These are phyloP conservation scores for Gallinago jamesoni DNA, from an alignment of 2,113 vertebrate species.

Conservation along the genomic window DNA sequence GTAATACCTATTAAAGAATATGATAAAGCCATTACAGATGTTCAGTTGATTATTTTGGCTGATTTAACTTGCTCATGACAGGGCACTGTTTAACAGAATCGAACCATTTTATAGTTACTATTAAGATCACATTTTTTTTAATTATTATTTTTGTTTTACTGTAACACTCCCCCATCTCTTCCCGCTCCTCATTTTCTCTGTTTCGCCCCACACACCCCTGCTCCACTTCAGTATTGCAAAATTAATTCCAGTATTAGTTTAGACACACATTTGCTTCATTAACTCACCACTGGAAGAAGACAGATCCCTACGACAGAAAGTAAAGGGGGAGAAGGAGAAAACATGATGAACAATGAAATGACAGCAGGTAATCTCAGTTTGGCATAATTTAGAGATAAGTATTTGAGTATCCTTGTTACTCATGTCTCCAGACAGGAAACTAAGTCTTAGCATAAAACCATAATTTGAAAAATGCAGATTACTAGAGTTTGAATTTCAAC, in stretches of 20 bases:
- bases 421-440: background rate
- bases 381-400: no score
- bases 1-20: slow-evolving; percentile 11
- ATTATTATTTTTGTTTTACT: background rate
- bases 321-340: background rate
- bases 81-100: background rate
- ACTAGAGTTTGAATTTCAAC: background rate
- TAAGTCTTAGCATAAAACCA: accelerated
- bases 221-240: background rate
- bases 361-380: background rate
- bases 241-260: background rate
- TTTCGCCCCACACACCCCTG: background rate
- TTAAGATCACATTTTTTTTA: background rate
- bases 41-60: slow-evolving; percentile 42
- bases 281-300: background rate
- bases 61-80: slow-evolving; percentile 42
- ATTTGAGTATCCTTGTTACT: background rate
- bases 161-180: background rate
- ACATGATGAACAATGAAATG: background rate
- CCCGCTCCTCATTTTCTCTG: background rate
- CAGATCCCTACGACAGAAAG: background rate
- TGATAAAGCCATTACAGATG: slow-evolving; percentile 28
- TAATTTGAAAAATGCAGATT: background rate
- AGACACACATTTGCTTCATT: background rate
- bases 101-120: background rate